Base-by-base conservation (phyloP, 2,797 vertebrate species). In the Astyanax mexicanus region DNA sequence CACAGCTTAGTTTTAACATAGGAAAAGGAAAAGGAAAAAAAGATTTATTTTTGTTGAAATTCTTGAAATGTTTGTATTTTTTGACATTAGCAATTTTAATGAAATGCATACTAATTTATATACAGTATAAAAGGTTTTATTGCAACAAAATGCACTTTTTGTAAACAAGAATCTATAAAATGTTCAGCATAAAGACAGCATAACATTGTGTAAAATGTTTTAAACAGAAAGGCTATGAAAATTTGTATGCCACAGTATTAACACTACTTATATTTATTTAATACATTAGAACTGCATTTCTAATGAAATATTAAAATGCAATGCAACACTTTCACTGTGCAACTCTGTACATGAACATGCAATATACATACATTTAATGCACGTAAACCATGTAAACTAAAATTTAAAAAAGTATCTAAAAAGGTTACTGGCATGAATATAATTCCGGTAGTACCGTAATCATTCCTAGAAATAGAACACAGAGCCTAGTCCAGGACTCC, bases 321-420 rank as follows among this genome's bases (percentile, higher is more conserved):
- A 10, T 70, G 38, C 52, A 29, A 19, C n/a, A 19, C n/a, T 51
- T 68, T 72, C 4, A 29, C 51, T 73, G 38, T 85, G 80, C 69
- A 77, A 61, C 23, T 66, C 38, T 44, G 52, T 52, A 44, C 35
- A 17, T 29, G 5, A 68, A 47, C 38, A 55, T 17, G 4, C 23
- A 64, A 70, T 52, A 65, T 78, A n/a, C n/a, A n/a, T n/a, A n/a
- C n/a, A n/a, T 17, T 60, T 74, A 74, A 67, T 51, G 66, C 23
- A 55, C 29, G n/a, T 73, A 27, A 32, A 54, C 13, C 65, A 13
- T 42, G 67, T 79, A 78, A 70, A 71, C 44, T 62, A 23, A 68
- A 65, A 12, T 52, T n/a, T n/a, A n/a, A n/a, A n/a, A 57, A 32
- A 37, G 45, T 37, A 21, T n/a, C 15, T 40, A 61, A 74, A 66